Base-by-base conservation (phyloP, 2,797 vertebrate genomes). In the Epinephelus awoara region DNA sequence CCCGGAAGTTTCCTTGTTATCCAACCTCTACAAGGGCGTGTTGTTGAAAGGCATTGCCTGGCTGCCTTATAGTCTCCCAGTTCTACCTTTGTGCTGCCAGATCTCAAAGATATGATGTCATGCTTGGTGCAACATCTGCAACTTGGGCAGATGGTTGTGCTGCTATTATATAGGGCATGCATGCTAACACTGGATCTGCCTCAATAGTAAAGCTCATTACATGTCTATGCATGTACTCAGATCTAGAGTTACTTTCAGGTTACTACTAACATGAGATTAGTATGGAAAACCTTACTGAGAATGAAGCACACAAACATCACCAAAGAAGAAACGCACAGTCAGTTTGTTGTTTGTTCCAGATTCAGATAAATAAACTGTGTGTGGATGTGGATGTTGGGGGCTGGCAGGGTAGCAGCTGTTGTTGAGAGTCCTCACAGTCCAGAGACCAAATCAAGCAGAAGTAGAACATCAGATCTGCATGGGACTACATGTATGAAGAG, bases 391-490 rank as follows among this genome's bases (percentile, higher is more conserved):
- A 40, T 66, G 55, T 25, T 42, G 11, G 27, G 6, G 49, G 19
- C 23, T 27, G 67, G 40, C 19, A 18, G 23, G 23, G 72, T 23
- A 83, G 74, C 89, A 92, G 86, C 82, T 89, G 91, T 62, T 67
- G 18, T 25, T 65, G 6, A 58, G 55, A 80, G 29, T 59, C 77
- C 72, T 83, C 12, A 14, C 72, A 75, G 67, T 40, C 50, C 21
- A 49, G 5, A 52, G 17, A 76, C 0, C 25, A 70, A 88, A 71
- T 25, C 68, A 54, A 67, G 88, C 77, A 87, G 67, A 90, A 90
- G 77, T 80, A 40, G 21, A 70, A 27, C 70, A 74, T 61, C 9
- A 54, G 3, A 49, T 59, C 6, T 38, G 15, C 23, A 44, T 18
- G 11, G 6, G 23, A 65, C 19, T 2, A 79, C 15, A 66, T 21